Evolutionary conservation across 2,888 invertebrate genomes (phyloP), one percentile per base, ranked within the genome.

Genomic region (Conus canariensis): DNA sequence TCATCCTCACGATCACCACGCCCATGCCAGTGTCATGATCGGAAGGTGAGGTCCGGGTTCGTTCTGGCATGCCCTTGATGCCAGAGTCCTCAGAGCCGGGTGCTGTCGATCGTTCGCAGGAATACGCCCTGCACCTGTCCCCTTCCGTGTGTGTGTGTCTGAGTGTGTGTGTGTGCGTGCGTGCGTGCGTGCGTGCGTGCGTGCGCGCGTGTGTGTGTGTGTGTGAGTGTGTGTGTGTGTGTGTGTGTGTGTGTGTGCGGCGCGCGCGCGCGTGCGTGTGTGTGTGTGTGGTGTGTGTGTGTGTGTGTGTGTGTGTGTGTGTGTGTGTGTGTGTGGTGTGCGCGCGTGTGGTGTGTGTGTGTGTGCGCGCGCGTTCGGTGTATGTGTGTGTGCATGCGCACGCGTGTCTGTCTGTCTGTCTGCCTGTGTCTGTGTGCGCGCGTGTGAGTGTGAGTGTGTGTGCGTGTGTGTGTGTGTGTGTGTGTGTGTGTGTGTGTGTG

Each of bases 351-450:
- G n/a, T 70, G 70, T 70, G 70, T 70, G 70, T 70, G 16, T 7
- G 70, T 7, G 16, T 7, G 70, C 22, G 83, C n/a, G 83, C n/a
- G 83, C 56, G 83, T 30, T 30, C 30, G 30, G 30, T 30, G 30
- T 30, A 30, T 83, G 83, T 83, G 83, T 83, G 83, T 83, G 83
- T 83, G 83, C 56, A 56, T 83, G 83, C 56, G 83, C 56, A n/a
- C 0, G 56, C n/a, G 14, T 77, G 77, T 77, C 25, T 77, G 77
- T 77, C 25, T 77, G 77, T 77, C 25, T 77, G 77, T 77, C 25
- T 25, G 77, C 25, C 25, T 77, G 77, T 77, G 77, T 77, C 25
- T 77, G 25, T 77, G 77, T 77, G 77, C 16, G 77, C 16, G 77
- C 9, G 77, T 4, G 77, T 25, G 77, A 1, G 77, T 59, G 58